Evolutionary conservation across 1,140 invertebrate genomes (phyloP).

Genomic region (Orius laevigatus): DNA sequence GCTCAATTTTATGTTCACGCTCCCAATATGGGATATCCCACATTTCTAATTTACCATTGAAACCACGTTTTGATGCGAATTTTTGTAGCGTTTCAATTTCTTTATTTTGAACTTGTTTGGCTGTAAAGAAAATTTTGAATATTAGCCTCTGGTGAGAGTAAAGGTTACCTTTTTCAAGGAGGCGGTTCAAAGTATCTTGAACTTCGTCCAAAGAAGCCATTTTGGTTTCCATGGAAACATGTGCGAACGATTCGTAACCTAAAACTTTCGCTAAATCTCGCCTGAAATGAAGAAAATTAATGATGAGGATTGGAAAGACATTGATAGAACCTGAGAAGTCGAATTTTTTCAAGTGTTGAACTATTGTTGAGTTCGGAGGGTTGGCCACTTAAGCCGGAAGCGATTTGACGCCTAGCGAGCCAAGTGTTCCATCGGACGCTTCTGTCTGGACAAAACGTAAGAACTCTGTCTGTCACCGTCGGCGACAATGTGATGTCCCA

Average conservation of each 20-base stretch:
- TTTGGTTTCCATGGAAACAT: slow-evolving; percentile 88
- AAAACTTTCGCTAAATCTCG: slow-evolving; percentile 53
- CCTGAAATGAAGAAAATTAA: slow-evolving; percentile 28
- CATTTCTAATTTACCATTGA: slow-evolving; percentile 45
- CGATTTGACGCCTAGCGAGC: slow-evolving; percentile 52
- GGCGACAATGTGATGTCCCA: slow-evolving; percentile 64
- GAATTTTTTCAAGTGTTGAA: slow-evolving; percentile 57
- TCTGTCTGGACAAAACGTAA: slow-evolving; percentile 68
- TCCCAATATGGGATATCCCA: slow-evolving; percentile 84
- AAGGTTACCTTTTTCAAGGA: slow-evolving; percentile 39
- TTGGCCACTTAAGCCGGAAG: slow-evolving; percentile 41
- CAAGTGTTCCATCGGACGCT: slow-evolving; percentile 64
- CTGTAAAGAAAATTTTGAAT: slow-evolving; percentile 28
- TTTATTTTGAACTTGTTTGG: slow-evolving; percentile 48
- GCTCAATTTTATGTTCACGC: slow-evolving; percentile 37
- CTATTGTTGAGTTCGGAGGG: slow-evolving; percentile 47
- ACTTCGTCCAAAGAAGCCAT: slow-evolving; percentile 78
- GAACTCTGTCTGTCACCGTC: slow-evolving; percentile 48
- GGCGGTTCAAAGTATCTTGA: slow-evolving; percentile 47
- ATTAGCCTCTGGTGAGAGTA: background rate
- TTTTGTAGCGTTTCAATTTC: slow-evolving; percentile 55
- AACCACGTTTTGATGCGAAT: slow-evolving; percentile 61
- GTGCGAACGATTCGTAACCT: slow-evolving; percentile 60
- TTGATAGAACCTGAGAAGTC: slow-evolving; percentile 36
- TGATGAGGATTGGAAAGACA: background rate